These are phyloP conservation scores for Ceryle rudis DNA, from an alignment of 2,797 vertebrate species.

Conservation along the genomic window DNA sequence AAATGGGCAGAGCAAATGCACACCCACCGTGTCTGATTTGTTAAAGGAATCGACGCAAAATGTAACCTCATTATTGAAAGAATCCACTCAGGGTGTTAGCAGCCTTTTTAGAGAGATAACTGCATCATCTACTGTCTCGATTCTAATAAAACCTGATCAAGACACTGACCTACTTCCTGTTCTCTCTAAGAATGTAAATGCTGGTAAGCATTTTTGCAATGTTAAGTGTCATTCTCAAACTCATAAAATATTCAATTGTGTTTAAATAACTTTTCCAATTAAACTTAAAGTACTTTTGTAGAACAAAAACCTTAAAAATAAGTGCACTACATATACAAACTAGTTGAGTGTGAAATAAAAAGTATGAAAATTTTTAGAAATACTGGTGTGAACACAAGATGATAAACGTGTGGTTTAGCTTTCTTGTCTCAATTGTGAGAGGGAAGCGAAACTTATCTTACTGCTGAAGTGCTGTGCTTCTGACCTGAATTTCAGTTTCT, in stretches of 20 bases:
- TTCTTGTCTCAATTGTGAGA: not conserved
- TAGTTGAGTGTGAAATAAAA: not conserved
- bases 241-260: not conserved
- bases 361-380: not conserved
- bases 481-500: not conserved
- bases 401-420: not conserved
- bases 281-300: not conserved
- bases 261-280: not conserved
- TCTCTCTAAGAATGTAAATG: constrained; percentile 74
- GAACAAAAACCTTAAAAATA: not conserved
- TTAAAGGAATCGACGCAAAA: constrained; percentile 97
- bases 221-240: not conserved
- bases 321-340: not conserved
- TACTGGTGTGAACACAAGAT: not conserved
- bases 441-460: not conserved
- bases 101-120: constrained; percentile 94
- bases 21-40: constrained; percentile 88
- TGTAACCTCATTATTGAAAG: constrained; percentile 92
- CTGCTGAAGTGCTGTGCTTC: not conserved
- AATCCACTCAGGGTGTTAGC: constrained; percentile 95
- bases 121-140: constrained; percentile 89
- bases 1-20: constrained; percentile 87
- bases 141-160: constrained; percentile 86
- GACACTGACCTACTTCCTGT: constrained; percentile 91
- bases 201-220: constrained; percentile 58